phyloP scores from a whole-genome alignment of 2,113 vertebrate genomes.

The Eonycteris spelaea region DNA sequence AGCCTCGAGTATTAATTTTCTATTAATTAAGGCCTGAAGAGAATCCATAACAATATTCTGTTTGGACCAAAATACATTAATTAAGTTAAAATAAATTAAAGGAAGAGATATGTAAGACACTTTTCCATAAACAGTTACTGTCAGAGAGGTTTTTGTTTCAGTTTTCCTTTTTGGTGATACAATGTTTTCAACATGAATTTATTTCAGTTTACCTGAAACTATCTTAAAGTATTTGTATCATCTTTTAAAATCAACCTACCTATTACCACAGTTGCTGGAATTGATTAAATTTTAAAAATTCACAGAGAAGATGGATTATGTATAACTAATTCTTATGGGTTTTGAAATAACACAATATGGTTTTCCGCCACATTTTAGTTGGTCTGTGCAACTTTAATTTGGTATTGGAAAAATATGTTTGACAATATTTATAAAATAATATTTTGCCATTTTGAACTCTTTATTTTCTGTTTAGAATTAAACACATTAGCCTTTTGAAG shows the following conservation, averaged over 20 bases:
- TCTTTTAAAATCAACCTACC: background rate
- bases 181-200: background rate
- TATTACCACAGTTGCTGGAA: conserved; percentile 33
- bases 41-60: background rate
- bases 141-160: background rate
- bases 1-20: background rate
- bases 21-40: background rate
- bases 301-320: background rate
- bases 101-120: background rate
- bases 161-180: background rate
- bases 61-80: background rate
- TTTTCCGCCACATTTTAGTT: conserved; percentile 72
- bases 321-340: conserved; percentile 66
- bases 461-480: conserved; percentile 67
- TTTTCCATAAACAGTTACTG: background rate
- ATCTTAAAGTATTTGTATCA: background rate
- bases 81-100: background rate
- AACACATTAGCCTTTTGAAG: conserved; percentile 68
- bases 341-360: conserved; percentile 57
- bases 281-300: conserved; percentile 65
- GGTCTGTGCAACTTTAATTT: conserved; percentile 56
- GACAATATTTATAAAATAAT: conserved; percentile 72
- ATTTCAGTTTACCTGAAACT: background rate
- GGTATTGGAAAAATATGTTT: conserved; percentile 69
- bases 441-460: conserved; percentile 68